Percentiles rank a stretch among this genome's conserved stretches.
phyloP scores from a whole-genome alignment of 2,888 invertebrate genomes.

The Lampropteryx suffumata region DNA sequence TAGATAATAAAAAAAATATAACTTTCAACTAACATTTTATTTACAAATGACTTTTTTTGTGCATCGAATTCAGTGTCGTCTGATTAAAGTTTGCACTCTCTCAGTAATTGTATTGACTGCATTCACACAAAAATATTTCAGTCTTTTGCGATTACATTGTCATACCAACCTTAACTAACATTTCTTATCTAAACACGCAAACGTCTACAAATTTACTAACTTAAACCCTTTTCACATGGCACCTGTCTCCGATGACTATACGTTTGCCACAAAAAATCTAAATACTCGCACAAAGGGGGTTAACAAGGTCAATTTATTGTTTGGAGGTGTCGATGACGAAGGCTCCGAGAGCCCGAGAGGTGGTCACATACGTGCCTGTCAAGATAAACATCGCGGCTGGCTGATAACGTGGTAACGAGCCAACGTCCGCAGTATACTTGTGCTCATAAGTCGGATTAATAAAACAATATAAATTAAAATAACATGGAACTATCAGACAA shows the following conservation, averaged over 20 bases:
- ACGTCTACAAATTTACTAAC: neutral
- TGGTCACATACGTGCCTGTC: constrained; percentile 70
- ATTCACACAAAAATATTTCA: too few relatives aligned
- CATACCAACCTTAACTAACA: too few relatives aligned
- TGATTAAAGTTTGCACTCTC: too few relatives aligned
- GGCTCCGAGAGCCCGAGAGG: constrained; percentile 47
- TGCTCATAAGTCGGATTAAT: constrained; percentile 37
- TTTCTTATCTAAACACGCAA: neutral
- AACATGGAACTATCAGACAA: too few relatives aligned
- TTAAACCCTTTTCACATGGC: constrained; percentile 16
- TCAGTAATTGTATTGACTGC: too few relatives aligned
- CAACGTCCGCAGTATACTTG: constrained; percentile 61
- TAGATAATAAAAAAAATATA: too few relatives aligned
- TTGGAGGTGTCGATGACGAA: constrained; percentile 68
- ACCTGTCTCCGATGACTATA: constrained; percentile 30
- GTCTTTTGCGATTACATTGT: too few relatives aligned
- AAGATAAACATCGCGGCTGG: constrained; percentile 66
- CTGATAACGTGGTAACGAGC: constrained; percentile 72
- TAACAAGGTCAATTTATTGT: constrained; percentile 66
- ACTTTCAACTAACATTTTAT: too few relatives aligned
- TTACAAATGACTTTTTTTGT: too few relatives aligned
- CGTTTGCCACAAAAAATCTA: constrained; percentile 36
- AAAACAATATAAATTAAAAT: neutral
- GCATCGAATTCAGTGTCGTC: too few relatives aligned
- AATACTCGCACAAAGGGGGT: constrained; percentile 50